These are phyloP conservation scores for Alethe castanea DNA, from an alignment of 2,113 vertebrate genomes.

Conservation along the genomic window DNA sequence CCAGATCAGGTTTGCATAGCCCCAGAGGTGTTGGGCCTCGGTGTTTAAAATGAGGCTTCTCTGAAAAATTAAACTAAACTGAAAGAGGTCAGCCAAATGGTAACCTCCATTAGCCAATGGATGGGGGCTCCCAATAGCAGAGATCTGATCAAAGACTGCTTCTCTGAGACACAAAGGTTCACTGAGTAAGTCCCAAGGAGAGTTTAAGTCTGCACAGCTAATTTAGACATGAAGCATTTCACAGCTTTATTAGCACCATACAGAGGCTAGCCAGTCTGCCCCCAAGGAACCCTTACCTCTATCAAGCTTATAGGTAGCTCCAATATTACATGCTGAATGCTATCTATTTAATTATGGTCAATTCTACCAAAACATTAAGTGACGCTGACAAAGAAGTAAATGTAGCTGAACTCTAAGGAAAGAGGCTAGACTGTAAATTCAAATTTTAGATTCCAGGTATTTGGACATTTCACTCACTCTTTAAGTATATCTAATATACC, in stretches of 20 bases:
- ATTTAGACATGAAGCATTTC: not conserved
- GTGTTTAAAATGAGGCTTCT: not conserved
- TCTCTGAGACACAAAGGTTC: not conserved
- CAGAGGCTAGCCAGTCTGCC: not conserved
- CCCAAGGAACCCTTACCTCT: not conserved
- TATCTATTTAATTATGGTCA: not conserved
- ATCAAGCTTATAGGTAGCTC: rapidly evolving
- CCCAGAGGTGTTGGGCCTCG: not conserved
- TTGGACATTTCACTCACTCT: not conserved
- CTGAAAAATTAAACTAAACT: not conserved
- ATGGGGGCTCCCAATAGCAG: not conserved
- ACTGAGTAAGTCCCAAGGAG: not conserved
- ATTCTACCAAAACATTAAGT: not conserved
- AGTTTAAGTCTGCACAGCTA: not conserved
- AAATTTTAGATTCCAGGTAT: not conserved
- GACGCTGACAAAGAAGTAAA: not conserved
- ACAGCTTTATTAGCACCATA: not conserved
- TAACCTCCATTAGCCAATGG: not conserved
- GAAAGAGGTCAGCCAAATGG: not conserved
- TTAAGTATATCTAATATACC: not conserved
- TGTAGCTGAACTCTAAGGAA: not conserved
- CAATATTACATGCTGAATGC: not conserved
- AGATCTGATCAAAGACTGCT: not conserved
- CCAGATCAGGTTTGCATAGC: not conserved
- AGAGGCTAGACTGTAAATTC: not conserved